A percentile compares a stretch with the other conserved stretches of the same genome.
Evolutionary conservation across 2,888 invertebrate species (phyloP).

Genomic region (Branchinecta sandiegonensis): DNA sequence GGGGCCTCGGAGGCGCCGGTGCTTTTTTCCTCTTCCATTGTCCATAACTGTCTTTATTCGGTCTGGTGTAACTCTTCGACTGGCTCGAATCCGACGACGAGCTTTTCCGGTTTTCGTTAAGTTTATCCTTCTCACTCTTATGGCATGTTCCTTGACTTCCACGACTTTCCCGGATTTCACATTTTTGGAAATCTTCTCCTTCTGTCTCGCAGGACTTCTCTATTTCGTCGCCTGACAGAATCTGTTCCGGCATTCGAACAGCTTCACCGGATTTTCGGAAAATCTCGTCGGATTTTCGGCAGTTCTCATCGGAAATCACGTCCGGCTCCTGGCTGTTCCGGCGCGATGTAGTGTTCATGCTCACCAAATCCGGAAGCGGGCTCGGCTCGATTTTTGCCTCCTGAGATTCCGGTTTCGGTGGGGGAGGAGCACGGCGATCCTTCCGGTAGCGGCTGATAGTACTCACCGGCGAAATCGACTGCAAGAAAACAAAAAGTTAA

Average conservation of each 20-base stretch:
- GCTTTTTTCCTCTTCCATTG: constrained; percentile 63
- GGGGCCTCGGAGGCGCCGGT: constrained; percentile 62
- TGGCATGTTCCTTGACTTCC: constrained; percentile 16
- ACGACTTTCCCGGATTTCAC: neutral
- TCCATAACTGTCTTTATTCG: constrained; percentile 38
- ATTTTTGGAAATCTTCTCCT: too few species aligned
- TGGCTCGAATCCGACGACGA: constrained; percentile 24
- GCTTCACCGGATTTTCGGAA: too few species aligned
- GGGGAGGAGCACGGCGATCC: constrained; percentile 33
- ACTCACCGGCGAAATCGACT: constrained; percentile 27
- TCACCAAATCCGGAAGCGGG: constrained; percentile 18
- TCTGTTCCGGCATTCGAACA: too few species aligned
- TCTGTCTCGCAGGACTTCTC: too few species aligned
- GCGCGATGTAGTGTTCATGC: constrained; percentile 16
- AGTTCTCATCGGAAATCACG: neutral
- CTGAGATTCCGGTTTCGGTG: constrained; percentile 30
- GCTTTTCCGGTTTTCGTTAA: constrained; percentile 42
- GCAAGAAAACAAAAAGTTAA: constrained; percentile 20
- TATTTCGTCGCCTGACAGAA: too few species aligned
- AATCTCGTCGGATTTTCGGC: neutral
- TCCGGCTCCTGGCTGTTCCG: neutral
- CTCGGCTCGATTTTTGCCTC: neutral
- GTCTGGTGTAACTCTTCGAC: constrained; percentile 27
- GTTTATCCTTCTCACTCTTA: constrained; percentile 45
- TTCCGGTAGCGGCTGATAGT: constrained; percentile 30